A percentile compares a stretch with the other conserved stretches of the same genome.
Conservation (phyloP, 2,888 invertebrate species). For the Nymphalis urticae region DNA sequence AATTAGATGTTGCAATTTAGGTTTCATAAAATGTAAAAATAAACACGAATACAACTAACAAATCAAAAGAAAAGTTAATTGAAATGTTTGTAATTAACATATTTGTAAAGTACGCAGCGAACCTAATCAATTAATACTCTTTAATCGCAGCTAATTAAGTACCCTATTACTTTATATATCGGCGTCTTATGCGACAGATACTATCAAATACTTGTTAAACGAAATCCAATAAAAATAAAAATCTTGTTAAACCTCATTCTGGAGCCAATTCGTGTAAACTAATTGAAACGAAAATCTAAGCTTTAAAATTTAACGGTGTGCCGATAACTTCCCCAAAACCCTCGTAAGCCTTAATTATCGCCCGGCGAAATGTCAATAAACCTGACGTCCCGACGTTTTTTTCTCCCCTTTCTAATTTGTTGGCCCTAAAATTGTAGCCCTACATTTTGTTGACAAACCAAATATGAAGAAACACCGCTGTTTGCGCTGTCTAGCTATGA, state of each 20-base stretch:
- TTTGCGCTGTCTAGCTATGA: constrained; percentile 19
- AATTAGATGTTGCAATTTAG: too few relatives aligned
- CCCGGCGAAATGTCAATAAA: constrained; percentile 77
- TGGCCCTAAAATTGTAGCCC: constrained; percentile 74
- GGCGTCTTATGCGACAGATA: constrained; percentile 25
- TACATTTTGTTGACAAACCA: constrained; percentile 48
- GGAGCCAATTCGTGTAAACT: constrained; percentile 52
- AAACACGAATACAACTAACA: neutral
- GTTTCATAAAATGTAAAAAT: too few relatives aligned
- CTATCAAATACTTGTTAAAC: constrained; percentile 43
- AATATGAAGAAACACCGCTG: constrained; percentile 38
- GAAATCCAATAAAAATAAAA: constrained; percentile 46
- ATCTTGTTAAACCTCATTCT: constrained; percentile 47
- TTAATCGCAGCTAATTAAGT: constrained; percentile 12
- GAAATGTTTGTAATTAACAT: neutral
- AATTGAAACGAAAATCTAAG: constrained; percentile 63
- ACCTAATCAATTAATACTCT: constrained; percentile 6
- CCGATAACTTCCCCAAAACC: constrained; percentile 58
- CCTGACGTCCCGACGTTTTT: constrained; percentile 61
- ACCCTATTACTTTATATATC: constrained; percentile 13
- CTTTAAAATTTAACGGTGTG: constrained; percentile 69
- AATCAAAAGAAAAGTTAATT: neutral
- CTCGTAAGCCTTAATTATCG: constrained; percentile 75
- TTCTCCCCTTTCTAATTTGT: constrained; percentile 77
- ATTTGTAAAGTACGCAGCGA: neutral